These are phyloP conservation scores for Coryphaenoides rupestris DNA, from an alignment of 2,113 vertebrate species.

Conservation along the genomic window DNA sequence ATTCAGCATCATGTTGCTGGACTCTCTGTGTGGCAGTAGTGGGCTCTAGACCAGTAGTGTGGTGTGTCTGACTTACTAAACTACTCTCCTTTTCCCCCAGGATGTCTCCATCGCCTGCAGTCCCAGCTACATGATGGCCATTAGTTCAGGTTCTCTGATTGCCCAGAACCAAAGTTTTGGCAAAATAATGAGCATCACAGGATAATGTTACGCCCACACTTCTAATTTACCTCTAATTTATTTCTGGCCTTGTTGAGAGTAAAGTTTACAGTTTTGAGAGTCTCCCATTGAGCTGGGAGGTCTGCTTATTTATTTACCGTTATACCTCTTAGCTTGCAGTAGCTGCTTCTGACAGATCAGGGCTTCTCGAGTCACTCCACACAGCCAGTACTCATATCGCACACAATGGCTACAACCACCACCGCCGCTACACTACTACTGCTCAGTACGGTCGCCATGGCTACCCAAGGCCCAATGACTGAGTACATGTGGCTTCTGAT, in stretches of 20 bases:
- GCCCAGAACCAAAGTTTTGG: conserved; percentile 60
- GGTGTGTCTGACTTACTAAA: conserved; percentile 1
- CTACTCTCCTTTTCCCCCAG: conserved; percentile 56
- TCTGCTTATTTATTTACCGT: conserved; percentile 55
- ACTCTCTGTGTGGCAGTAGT: too few relatives aligned
- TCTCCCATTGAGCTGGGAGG: neutral
- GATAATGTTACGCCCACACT: conserved; percentile 78
- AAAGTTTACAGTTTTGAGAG: too few relatives aligned
- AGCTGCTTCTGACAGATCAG: conserved; percentile 42
- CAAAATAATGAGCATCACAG: conserved; percentile 63
- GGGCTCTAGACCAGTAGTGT: neutral
- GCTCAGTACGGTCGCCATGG: conserved; percentile 17
- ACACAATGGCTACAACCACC: conserved; percentile 61
- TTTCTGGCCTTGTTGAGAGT: conserved; percentile 35
- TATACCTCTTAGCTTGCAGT: conserved; percentile 74
- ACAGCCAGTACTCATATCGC: conserved; percentile 40
- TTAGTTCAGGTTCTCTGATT: conserved; percentile 53
- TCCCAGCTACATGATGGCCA: conserved; percentile 79
- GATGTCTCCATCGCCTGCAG: conserved; percentile 74
- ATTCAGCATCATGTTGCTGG: too few relatives aligned
- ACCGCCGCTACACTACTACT: conserved; percentile 50
- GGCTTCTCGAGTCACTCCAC: conserved; percentile 27
- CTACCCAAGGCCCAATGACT: neutral
- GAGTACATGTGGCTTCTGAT: conserved; percentile 83
- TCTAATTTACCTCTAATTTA: conserved; percentile 38